phyloP scores from a whole-genome alignment of 2,113 vertebrate species.

The Datnioides undecimradiatus region DNA sequence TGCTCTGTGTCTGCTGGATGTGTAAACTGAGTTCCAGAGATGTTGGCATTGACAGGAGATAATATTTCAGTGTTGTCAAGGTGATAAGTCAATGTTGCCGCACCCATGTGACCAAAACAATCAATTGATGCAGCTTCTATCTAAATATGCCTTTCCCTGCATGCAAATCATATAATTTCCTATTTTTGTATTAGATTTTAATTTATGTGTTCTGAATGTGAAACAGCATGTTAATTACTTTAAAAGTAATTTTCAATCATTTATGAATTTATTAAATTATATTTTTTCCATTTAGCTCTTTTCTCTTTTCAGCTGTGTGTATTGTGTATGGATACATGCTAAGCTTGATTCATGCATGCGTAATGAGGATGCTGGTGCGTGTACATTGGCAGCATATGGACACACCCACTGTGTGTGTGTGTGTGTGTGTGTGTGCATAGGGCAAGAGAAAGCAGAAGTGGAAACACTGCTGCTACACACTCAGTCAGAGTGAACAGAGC shows the following conservation, averaged over 20 bases:
- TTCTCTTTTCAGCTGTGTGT: background rate
- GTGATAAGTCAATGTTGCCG: background rate
- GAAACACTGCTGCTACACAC: constrained; percentile 32
- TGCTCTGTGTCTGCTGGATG: no score
- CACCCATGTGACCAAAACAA: background rate
- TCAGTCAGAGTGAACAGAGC: constrained; percentile 41
- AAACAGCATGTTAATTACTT: no score
- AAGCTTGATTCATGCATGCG: background rate
- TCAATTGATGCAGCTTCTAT: no score
- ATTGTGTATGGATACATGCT: background rate
- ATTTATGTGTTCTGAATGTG: no score
- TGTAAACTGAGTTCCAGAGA: no score
- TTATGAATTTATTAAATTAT: background rate
- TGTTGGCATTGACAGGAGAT: background rate
- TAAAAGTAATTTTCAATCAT: no score
- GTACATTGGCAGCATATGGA: constrained; percentile 40
- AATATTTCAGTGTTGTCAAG: background rate
- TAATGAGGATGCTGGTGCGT: constrained; percentile 25
- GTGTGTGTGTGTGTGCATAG: constrained; percentile 9
- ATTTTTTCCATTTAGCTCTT: background rate
- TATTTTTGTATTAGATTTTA: no score
- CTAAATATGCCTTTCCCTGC: no score
- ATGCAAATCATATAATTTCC: background rate
- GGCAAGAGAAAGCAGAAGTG: constrained; percentile 34
- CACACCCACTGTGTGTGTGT: constrained; percentile 68